These are phyloP conservation scores for Macrotus californicus DNA, from an alignment of 2,113 vertebrate species.

Conservation along the genomic window DNA sequence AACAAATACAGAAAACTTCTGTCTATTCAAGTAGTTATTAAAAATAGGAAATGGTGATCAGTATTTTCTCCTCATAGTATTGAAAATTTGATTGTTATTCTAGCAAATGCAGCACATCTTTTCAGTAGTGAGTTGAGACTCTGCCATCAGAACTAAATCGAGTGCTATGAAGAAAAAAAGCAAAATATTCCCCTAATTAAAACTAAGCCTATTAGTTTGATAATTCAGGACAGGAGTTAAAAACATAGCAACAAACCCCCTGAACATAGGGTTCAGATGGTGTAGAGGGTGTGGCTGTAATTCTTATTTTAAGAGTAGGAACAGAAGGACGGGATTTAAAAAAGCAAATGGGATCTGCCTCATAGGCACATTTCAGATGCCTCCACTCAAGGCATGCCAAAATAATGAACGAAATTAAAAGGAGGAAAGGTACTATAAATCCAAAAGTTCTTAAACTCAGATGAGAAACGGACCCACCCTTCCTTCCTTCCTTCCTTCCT, in stretches of 20 bases:
- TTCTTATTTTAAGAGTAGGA: not conserved
- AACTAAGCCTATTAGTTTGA: not conserved
- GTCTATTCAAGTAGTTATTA: not conserved
- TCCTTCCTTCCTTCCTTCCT: too few species aligned
- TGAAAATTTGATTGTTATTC: conserved; percentile 4
- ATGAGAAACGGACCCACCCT: not conserved
- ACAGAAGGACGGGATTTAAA: not conserved
- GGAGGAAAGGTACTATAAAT: not conserved
- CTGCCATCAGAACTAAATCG: not conserved
- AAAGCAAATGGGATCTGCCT: not conserved
- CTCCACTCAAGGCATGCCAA: not conserved
- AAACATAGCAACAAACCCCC: not conserved
- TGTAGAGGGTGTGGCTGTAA: not conserved
- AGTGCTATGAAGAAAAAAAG: not conserved
- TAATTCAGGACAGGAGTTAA: not conserved
- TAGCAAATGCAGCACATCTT: not conserved
- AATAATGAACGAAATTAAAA: not conserved
- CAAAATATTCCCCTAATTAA: not conserved
- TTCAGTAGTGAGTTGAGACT: not conserved
- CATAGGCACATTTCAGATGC: not conserved
- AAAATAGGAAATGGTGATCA: not conserved
- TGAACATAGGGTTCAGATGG: not conserved
- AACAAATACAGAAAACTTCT: not conserved
- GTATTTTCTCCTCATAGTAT: not conserved
- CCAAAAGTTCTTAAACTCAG: not conserved